These are phyloP conservation scores for Cochlearius cochlearius DNA, from an alignment of 2,113 vertebrate species.

Conservation along the genomic window DNA sequence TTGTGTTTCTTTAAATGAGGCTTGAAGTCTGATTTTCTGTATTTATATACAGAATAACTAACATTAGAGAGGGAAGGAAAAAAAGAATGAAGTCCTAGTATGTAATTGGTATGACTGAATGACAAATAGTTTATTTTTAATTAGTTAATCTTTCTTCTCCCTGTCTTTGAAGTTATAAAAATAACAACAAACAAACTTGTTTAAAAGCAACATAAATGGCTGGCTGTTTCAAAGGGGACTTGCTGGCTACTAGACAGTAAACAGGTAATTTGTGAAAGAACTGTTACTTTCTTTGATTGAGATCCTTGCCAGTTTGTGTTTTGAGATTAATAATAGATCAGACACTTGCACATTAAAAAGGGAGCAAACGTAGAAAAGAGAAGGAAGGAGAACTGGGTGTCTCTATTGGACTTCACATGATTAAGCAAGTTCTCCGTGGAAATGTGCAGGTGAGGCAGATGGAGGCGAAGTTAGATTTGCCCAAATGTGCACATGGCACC, in stretches of 20 bases:
- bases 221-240: conserved; percentile 49
- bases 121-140: conserved; percentile 44
- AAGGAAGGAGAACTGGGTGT: neutral
- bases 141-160: conserved; percentile 24
- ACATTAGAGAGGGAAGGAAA: neutral
- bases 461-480: conserved; percentile 2
- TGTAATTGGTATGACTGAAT: neutral
- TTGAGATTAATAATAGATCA: conserved; percentile 87
- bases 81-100: neutral
- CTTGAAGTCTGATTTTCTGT: conserved; percentile 2
- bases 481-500: conserved; percentile 57
- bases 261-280: conserved; percentile 73
- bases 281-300: conserved; percentile 75
- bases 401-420: neutral
- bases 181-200: conserved; percentile 24
- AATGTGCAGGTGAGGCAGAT: neutral
- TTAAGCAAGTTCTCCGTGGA: neutral
- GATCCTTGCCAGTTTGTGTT: conserved; percentile 76
- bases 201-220: conserved; percentile 36
- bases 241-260: conserved; percentile 61
- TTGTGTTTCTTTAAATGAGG: conserved; percentile 10
- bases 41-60: neutral
- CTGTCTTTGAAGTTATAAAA: conserved; percentile 24
- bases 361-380: conserved; percentile 23
- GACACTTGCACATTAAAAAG: conserved; percentile 74